These are phyloP conservation scores for Erpornis zantholeuca DNA, from an alignment of 2,113 vertebrate species.

Conservation along the genomic window DNA sequence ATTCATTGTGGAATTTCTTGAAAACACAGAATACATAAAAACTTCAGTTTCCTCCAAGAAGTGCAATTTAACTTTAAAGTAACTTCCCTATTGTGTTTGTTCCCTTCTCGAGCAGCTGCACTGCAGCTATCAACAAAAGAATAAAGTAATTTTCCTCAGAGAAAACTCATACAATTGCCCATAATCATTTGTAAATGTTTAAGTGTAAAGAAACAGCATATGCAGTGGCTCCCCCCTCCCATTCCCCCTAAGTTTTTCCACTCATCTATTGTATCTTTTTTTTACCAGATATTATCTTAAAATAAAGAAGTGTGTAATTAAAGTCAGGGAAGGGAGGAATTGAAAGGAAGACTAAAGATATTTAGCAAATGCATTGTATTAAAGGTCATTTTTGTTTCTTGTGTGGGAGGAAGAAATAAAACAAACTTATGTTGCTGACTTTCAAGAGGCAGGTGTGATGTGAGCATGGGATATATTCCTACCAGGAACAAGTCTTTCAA, in stretches of 20 bases:
- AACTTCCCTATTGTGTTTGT: constrained; percentile 39
- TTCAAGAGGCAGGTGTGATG: not conserved
- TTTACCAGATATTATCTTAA: constrained; percentile 34
- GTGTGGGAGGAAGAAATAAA: not conserved
- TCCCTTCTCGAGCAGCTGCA: constrained; percentile 60
- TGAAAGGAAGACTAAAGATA: constrained; percentile 9
- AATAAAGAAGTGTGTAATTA: constrained; percentile 57
- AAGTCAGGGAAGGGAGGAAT: constrained; percentile 11
- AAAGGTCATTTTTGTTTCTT: constrained; percentile 17
- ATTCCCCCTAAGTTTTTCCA: constrained; percentile 6
- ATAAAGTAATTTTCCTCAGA: constrained; percentile 62
- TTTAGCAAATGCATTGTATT: not conserved
- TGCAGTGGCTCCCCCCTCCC: constrained; percentile 6
- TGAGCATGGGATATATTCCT: not conserved
- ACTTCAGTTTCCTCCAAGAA: not conserved
- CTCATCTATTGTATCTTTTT: constrained; percentile 56
- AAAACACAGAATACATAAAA: not conserved
- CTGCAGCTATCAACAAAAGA: constrained; percentile 65
- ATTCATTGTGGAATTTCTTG: not conserved
- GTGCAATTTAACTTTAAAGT: constrained; percentile 50
- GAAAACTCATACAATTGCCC: constrained; percentile 61
- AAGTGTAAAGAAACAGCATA: constrained; percentile 46
- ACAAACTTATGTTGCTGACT: not conserved
- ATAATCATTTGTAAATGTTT: constrained; percentile 66
- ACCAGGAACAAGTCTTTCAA: not conserved